A percentile compares a stretch with the other conserved stretches of the same genome.
These are phyloP conservation scores for Pseudanteris insignis DNA, from an alignment of 2,888 invertebrate species.

Conservation along the genomic window DNA sequence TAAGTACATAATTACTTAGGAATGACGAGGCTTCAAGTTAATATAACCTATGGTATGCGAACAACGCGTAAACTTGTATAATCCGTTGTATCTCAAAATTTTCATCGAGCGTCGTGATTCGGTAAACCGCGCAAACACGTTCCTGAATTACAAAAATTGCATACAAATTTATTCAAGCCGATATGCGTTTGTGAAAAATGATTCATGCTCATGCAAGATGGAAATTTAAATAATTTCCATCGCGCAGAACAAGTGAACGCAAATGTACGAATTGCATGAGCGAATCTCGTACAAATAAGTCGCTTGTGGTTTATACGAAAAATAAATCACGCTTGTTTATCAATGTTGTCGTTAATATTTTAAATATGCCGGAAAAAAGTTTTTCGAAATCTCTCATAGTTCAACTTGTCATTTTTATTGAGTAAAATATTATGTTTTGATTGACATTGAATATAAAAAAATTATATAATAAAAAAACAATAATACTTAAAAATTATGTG, in stretches of 20 bases:
- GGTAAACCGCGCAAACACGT: neutral
- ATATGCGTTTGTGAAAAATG: slow-evolving; percentile 21
- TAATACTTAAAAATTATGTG: too few relatives aligned
- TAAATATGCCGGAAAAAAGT: too few relatives aligned
- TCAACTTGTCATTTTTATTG: too few relatives aligned
- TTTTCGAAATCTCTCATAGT: too few relatives aligned
- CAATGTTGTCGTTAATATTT: too few relatives aligned
- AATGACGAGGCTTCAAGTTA: slow-evolving; percentile 56
- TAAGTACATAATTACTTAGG: slow-evolving; percentile 61
- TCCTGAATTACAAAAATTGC: neutral
- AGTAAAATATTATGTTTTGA: too few relatives aligned
- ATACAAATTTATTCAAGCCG: slow-evolving; percentile 17
- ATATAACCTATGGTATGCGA: slow-evolving; percentile 49
- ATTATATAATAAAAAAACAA: too few relatives aligned
- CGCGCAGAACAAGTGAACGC: too few relatives aligned
- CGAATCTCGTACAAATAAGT: slow-evolving; percentile 8
- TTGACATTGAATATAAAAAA: too few relatives aligned
- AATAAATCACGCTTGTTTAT: too few relatives aligned
- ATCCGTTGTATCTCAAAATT: too few relatives aligned
- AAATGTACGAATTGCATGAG: slow-evolving; percentile 31
- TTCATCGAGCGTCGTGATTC: slow-evolving; percentile 14
- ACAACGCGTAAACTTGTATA: slow-evolving; percentile 50
- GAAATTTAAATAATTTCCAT: slow-evolving; percentile 35
- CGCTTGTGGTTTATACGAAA: neutral
- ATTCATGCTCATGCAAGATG: slow-evolving; percentile 32